Evolutionary conservation across 2,797 vertebrate genomes (phyloP).

Genomic region (Coendou prehensilis): DNA sequence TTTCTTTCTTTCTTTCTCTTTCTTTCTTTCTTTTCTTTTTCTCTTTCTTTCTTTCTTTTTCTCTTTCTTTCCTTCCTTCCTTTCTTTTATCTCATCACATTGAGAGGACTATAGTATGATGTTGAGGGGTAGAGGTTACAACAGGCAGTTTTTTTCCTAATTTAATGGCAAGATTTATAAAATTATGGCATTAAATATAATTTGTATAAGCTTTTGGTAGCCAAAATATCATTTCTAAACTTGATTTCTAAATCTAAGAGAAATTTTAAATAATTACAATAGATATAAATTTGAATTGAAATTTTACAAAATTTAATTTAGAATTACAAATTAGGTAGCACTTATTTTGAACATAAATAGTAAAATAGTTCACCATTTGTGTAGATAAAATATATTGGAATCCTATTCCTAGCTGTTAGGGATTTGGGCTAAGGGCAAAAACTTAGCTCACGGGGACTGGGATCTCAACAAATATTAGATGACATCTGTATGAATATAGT

Average conservation of each 20-base stretch:
- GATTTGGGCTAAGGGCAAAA: background rate
- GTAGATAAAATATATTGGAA: background rate
- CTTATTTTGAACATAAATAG: constrained; percentile 31
- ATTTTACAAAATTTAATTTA: background rate
- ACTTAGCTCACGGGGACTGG: background rate
- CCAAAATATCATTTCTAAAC: constrained; percentile 11
- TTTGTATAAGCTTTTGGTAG: background rate
- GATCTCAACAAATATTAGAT: background rate
- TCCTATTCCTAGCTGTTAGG: background rate
- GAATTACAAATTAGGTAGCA: background rate
- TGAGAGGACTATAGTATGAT: background rate
- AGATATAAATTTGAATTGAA: constrained; percentile 41
- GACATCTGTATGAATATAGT: background rate
- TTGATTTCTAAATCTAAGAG: background rate
- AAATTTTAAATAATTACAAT: background rate
- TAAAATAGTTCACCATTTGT: background rate
- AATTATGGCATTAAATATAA: background rate
- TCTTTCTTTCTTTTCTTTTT: background rate
- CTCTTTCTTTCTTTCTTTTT: too few relatives aligned
- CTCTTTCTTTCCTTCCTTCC: background rate
- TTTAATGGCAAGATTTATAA: background rate
- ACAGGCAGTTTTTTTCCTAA: background rate
- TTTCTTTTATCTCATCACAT: background rate
- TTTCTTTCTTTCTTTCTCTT: background rate
- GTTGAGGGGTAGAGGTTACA: background rate